Base-by-base conservation (phyloP, 2,888 invertebrate genomes). In the Dynastes grantii region DNA sequence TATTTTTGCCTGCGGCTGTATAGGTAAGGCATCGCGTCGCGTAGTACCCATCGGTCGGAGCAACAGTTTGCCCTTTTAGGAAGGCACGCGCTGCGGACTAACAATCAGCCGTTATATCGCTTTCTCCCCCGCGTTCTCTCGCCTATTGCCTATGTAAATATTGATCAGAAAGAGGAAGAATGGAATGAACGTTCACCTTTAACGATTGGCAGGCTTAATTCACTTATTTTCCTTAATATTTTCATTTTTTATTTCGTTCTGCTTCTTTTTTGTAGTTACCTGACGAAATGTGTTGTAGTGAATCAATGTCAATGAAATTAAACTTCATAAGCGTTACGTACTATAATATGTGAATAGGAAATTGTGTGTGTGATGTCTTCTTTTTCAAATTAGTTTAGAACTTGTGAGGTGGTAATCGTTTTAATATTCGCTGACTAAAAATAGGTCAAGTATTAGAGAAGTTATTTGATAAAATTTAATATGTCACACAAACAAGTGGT, bases 1-100 rank as follows among this genome's bases (percentile, higher is more conserved):
- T 53, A 13, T n/a, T 53, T 53, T 53, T 53, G 13, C 3, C 55
- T 16, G 3, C 22, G 9, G 16, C 55, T 58, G 55, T 58, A 58
- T 22, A 58, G 5, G n/a, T 16, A 58, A 5, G 8, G 27, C 55
- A 16, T 16, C 22, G 22, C 55, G 16, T 22, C 22, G 55, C 5
- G 55, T 58, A 58, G 8, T 22, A 58, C 22, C 16, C 55, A 58
- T 58, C 22, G 55, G 16, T 22, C 16, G 55, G 55, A 58, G 22
- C 55, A 58, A 58, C 55, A 58, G 55, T 58, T 58, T 58, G 55
- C 22, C 55, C 55, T n/a, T 58, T 58, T 58, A 22, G 8, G n/a
- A 22, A 22, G 22, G 22, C 55, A 27, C 55, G 55, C 55, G 55
- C 16, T 16, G 8, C 55, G n/a, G 55, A 9, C 55, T 22, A 58